phyloP scores from a whole-genome alignment of 2,888 invertebrate species.

The Ichneumoninae sp. region DNA sequence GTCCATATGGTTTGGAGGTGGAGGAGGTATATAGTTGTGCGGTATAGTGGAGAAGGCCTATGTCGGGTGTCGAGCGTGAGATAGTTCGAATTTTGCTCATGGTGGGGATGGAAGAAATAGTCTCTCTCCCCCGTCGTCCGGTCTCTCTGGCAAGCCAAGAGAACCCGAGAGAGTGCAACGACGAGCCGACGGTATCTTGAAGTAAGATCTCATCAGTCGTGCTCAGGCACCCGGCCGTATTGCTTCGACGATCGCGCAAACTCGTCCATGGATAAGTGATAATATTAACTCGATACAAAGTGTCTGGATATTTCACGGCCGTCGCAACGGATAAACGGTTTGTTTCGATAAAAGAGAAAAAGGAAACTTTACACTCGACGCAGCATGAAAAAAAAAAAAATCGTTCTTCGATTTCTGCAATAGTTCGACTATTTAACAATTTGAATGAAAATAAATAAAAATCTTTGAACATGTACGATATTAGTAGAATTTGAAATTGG shows the following conservation, averaged over 20 bases:
- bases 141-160: slow-evolving; percentile 29
- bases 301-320: slow-evolving; percentile 63
- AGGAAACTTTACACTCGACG: background rate
- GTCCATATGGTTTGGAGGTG: slow-evolving; percentile 59
- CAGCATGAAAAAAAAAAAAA: background rate
- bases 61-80: slow-evolving; percentile 59
- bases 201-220: slow-evolving; percentile 72
- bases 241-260: slow-evolving; percentile 34
- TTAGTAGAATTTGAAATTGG: background rate
- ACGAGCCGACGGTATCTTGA: slow-evolving; percentile 63
- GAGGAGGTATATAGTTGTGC: slow-evolving; percentile 39
- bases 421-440: background rate
- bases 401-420: background rate
- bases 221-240: slow-evolving; percentile 67
- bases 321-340: slow-evolving; percentile 49
- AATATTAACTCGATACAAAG: slow-evolving; percentile 41
- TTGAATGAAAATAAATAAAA: background rate
- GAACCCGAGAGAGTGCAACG: slow-evolving; percentile 36
- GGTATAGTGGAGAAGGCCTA: slow-evolving; percentile 28
- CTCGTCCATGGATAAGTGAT: slow-evolving; percentile 62
- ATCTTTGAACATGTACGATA: background rate
- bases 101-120: slow-evolving; percentile 69
- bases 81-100: slow-evolving; percentile 62
- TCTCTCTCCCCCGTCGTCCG: slow-evolving; percentile 44
- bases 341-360: slow-evolving; percentile 12